Evolutionary conservation across 1,140 invertebrate genomes (phyloP).

Genomic region (Solenopsis fugax): DNA sequence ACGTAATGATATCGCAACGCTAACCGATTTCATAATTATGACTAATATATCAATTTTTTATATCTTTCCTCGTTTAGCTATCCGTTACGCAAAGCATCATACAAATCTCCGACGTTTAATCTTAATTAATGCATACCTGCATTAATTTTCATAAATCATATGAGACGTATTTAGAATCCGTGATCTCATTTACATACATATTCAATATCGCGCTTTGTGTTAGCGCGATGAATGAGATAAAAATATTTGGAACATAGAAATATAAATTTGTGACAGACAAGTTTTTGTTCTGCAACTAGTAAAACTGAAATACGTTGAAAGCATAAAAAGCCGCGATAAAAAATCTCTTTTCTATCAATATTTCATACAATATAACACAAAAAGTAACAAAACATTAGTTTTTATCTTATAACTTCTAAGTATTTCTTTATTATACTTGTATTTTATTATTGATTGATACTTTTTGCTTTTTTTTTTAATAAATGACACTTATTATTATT

Average conservation of each 20-base stretch:
- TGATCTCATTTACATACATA: conserved; percentile 15
- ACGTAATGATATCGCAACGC: not conserved
- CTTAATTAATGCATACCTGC: conserved; percentile 42
- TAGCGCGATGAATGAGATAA: not conserved
- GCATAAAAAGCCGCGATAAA: not conserved
- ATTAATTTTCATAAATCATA: conserved; percentile 59
- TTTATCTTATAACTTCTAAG: not conserved
- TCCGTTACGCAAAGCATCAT: not conserved
- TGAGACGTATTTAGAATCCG: conserved; percentile 8
- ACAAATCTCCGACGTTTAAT: conserved; percentile 12
- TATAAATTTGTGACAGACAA: not conserved
- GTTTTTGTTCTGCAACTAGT: not conserved
- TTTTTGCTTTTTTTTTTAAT: not conserved
- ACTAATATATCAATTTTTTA: conserved; percentile 37
- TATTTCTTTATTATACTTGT: not conserved
- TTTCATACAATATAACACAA: not conserved
- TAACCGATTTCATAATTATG: conserved; percentile 10
- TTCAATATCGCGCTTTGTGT: not conserved
- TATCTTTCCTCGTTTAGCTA: not conserved
- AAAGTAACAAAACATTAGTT: not conserved
- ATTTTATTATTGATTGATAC: not conserved
- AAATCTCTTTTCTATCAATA: not conserved
- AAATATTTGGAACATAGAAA: conserved; percentile 33
- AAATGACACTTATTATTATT: not conserved
- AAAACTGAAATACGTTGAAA: not conserved